These are phyloP conservation scores for Drosophila saltans DNA, from an alignment of 1,140 invertebrate genomes.

Conservation along the genomic window DNA sequence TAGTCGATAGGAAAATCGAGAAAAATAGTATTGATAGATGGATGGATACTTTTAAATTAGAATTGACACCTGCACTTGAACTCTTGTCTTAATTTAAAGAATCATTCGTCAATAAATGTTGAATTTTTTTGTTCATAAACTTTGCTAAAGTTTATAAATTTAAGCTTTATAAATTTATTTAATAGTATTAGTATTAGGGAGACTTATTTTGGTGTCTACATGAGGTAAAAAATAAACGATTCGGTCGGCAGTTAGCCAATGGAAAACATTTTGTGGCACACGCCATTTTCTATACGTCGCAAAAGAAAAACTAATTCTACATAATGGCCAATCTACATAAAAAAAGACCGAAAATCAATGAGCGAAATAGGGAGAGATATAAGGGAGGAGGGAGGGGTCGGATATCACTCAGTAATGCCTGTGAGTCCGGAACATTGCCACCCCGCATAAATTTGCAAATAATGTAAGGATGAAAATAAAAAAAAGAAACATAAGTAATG, in stretches of 20 bases:
- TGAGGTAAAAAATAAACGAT: not conserved
- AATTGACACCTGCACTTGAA: too few species aligned
- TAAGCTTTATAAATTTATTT: too few species aligned
- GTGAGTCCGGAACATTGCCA: slow-evolving; percentile 49
- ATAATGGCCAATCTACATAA: slow-evolving; percentile 81
- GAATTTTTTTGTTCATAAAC: too few species aligned
- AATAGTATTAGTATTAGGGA: too few species aligned
- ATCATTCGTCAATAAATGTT: too few species aligned
- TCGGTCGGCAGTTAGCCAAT: slow-evolving; percentile 51
- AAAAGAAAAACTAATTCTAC: slow-evolving; percentile 69
- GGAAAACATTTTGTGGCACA: slow-evolving; percentile 55
- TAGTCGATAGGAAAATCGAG: not conserved
- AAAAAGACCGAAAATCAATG: slow-evolving; percentile 75
- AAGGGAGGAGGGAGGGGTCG: slow-evolving; percentile 24
- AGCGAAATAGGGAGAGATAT: slow-evolving; percentile 36
- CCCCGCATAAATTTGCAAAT: slow-evolving; percentile 80
- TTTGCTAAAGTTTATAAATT: too few species aligned
- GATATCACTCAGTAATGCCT: slow-evolving; percentile 28
- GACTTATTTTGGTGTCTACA: too few species aligned
- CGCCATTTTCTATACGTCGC: slow-evolving; percentile 66
- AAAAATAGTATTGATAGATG: not conserved
- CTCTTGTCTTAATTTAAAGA: too few species aligned
- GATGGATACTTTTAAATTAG: slow-evolving; percentile 15
- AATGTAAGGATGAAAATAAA: slow-evolving; percentile 77
- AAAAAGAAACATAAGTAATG: slow-evolving; percentile 12